Evolutionary conservation across 1,140 invertebrate genomes (phyloP), one percentile per base, ranked within the genome.

Genomic region (Apis dorsata): DNA sequence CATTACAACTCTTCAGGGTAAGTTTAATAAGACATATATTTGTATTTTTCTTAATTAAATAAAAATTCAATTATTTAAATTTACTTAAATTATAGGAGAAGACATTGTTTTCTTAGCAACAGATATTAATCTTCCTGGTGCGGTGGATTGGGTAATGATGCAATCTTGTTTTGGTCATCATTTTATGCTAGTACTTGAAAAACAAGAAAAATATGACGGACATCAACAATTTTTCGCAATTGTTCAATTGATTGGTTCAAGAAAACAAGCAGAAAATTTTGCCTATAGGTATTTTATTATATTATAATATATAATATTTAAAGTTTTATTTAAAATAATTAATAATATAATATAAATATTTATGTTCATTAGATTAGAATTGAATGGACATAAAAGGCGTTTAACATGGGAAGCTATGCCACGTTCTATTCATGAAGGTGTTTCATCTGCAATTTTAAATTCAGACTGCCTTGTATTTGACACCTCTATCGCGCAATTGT

Each of bases 71-170:
- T 44, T 44, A 44, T 44, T 76, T 49, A 5, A 51, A 11, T 65
- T 73, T 62, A 0, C 13, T 55, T 15, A 28, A 70, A 5, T 81
- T 91, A 19, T 71, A 95, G 96, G 97, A 19, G 99, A 99, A 94
- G 99, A 99, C 92, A 99, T 99, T 91, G 99, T 99, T 63, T 99
- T 99, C 93, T 95, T 99, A 86, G 99, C 99, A 2, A 99, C 99
- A 63, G 99, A 99, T 94, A 99, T 99, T 74, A 99, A 99, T 94
- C 95, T 99, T 85, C 99, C 99, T 71, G 99, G 99, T 81, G 99
- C 99, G 79, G 99, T 99, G 4, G 99, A 99, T 93, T 99, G 99
- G 99, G 99, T 99, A 0, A 99, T 99, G 99, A 99, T 99, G 99
- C 99, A 99, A 93, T 99, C 98, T 15, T 99, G 99, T 94, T 99